phyloP scores from a whole-genome alignment of 2,888 invertebrate genomes.

The Nesidiocoris tenuis region DNA sequence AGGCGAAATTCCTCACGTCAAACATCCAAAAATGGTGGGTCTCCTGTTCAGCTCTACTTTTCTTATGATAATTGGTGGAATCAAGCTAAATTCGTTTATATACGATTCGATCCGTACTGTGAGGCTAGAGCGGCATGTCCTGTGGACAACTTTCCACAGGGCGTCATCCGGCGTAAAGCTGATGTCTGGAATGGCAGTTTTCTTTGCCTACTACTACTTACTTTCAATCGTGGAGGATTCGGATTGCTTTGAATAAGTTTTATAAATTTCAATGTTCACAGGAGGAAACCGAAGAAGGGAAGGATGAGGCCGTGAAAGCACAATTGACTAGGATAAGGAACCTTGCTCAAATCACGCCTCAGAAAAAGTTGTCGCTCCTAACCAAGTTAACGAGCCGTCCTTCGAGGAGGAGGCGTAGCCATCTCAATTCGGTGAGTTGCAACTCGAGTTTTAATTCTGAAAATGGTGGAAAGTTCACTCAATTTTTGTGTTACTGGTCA shows the following conservation, averaged over 20 bases:
- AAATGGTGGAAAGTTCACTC: too few relatives aligned
- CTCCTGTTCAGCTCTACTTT: not conserved
- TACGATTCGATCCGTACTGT: too few relatives aligned
- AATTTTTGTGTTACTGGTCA: too few relatives aligned
- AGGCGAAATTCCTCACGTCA: constrained; percentile 83
- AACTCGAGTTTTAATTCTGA: too few relatives aligned
- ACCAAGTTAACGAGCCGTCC: constrained; percentile 48
- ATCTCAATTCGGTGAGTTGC: constrained; percentile 47
- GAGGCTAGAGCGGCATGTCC: too few relatives aligned
- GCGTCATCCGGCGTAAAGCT: too few relatives aligned
- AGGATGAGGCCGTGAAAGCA: constrained; percentile 42
- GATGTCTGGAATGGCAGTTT: too few relatives aligned
- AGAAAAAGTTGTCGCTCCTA: constrained; percentile 50
- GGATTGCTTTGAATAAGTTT: too few relatives aligned
- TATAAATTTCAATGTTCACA: constrained; percentile 13
- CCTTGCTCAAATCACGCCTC: constrained; percentile 48
- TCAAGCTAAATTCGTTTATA: not conserved
- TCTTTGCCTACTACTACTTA: too few relatives aligned
- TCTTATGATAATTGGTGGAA: not conserved
- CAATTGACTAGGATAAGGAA: constrained; percentile 47
- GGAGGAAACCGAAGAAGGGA: constrained; percentile 47
- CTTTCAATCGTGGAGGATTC: too few relatives aligned
- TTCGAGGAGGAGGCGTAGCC: constrained; percentile 49
- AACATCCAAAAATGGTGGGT: constrained; percentile 70
- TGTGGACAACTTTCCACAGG: too few relatives aligned